These are phyloP conservation scores for Petroica traversi DNA, from an alignment of 2,113 vertebrate genomes.

Conservation along the genomic window DNA sequence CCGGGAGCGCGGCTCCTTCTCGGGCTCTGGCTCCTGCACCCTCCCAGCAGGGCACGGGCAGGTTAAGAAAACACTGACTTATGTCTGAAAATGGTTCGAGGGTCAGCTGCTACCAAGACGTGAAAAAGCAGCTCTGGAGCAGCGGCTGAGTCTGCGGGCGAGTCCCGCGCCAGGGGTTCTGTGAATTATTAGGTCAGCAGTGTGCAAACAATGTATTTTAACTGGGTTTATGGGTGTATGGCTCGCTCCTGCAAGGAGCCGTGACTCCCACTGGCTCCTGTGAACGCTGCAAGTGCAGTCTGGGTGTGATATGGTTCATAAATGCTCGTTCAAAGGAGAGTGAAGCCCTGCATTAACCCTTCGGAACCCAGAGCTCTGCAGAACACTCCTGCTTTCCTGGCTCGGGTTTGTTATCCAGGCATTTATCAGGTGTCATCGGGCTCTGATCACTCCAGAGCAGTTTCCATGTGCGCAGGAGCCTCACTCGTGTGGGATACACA, in stretches of 20 bases:
- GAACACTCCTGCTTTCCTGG: background rate
- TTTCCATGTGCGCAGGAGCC: background rate
- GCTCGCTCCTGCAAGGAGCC: background rate
- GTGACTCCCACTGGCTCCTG: background rate
- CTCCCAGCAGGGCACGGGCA: conserved; percentile 13
- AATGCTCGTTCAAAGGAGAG: background rate
- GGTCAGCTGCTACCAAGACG: conserved; percentile 40
- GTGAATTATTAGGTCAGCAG: background rate
- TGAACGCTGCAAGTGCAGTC: background rate
- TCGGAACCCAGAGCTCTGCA: background rate
- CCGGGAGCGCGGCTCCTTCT: background rate
- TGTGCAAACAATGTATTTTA: background rate
- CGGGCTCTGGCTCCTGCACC: background rate
- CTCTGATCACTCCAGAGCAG: background rate
- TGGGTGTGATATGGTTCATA: background rate
- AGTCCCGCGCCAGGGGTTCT: background rate
- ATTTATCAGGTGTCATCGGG: background rate
- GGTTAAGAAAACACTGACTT: conserved; percentile 52
- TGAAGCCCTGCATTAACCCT: background rate
- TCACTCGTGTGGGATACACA: fast-evolving
- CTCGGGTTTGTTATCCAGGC: background rate
- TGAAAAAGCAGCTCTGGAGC: background rate
- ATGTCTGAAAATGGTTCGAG: background rate
- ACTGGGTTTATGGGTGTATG: background rate
- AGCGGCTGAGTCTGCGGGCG: background rate